A percentile compares a stretch with the other conserved stretches of the same genome.
Evolutionary conservation across 2,888 invertebrate species (phyloP).

Genomic region (Phoenoteleia sp.): DNA sequence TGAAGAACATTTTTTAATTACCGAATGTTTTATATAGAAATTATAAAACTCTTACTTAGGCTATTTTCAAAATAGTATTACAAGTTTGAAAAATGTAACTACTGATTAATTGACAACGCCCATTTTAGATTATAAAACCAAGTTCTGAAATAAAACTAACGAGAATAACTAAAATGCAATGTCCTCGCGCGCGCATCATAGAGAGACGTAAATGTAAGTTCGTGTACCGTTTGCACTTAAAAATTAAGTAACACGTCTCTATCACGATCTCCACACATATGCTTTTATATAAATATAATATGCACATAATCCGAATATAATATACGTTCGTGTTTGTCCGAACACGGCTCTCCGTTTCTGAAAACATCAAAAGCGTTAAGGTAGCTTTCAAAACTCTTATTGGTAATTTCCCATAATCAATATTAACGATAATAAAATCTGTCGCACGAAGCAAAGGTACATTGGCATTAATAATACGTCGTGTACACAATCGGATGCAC

Average conservation of each 20-base stretch:
- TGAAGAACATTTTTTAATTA: too few species aligned
- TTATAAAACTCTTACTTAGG: too few species aligned
- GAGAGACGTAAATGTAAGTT: conserved; percentile 47
- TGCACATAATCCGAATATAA: conserved; percentile 58
- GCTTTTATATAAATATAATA: conserved; percentile 59
- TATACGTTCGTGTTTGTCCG: conserved; percentile 36
- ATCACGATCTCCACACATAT: conserved; percentile 35
- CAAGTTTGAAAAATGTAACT: too few species aligned
- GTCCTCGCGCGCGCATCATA: conserved; percentile 45
- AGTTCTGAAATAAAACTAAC: background rate
- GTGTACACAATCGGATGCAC: conserved; percentile 52
- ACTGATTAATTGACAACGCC: background rate
- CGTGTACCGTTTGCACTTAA: conserved; percentile 46
- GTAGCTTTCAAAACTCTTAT: conserved; percentile 64
- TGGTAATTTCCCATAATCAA: conserved; percentile 54
- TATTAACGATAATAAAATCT: conserved; percentile 69
- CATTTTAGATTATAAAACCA: background rate
- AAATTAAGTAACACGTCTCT: conserved; percentile 52
- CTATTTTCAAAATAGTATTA: too few species aligned
- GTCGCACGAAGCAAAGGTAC: conserved; percentile 79
- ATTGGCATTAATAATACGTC: conserved; percentile 73
- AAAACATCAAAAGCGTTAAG: conserved; percentile 75
- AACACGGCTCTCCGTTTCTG: conserved; percentile 58
- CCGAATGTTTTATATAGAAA: too few species aligned
- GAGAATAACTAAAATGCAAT: conserved; percentile 40